These are phyloP conservation scores for Oegoconia quadripuncta DNA, from an alignment of 2,888 invertebrate species.

Conservation along the genomic window DNA sequence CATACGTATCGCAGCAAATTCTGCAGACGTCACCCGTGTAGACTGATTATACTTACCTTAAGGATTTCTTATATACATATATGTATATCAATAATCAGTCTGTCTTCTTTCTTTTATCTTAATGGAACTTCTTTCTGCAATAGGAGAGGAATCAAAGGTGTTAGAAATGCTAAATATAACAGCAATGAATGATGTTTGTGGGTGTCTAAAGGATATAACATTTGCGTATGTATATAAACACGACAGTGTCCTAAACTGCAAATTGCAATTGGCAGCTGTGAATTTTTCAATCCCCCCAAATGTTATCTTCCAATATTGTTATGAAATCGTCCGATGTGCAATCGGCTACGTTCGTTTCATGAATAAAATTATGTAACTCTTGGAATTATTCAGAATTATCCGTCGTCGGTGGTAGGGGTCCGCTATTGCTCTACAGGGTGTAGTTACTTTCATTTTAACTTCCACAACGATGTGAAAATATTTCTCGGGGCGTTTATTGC, in stretches of 20 bases:
- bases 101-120: too few species aligned
- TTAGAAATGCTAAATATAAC: too few species aligned
- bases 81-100: too few species aligned
- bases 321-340: slow-evolving; percentile 45
- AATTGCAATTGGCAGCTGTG: slow-evolving; percentile 20
- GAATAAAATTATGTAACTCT: slow-evolving; percentile 69
- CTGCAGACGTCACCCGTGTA: too few species aligned
- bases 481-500: slow-evolving; percentile 71
- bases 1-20: too few species aligned
- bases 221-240: slow-evolving; percentile 12
- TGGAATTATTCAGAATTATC: slow-evolving; percentile 62
- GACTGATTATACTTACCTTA: too few species aligned
- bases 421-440: slow-evolving; percentile 66
- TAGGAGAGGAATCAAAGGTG: too few species aligned
- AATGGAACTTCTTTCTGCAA: too few species aligned
- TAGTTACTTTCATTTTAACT: slow-evolving; percentile 76
- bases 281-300: slow-evolving; percentile 15
- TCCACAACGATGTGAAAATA: slow-evolving; percentile 77
- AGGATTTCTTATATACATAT: too few species aligned
- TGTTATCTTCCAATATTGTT: slow-evolving; percentile 34
- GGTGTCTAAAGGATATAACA: neutral
- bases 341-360: slow-evolving; percentile 53
- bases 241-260: slow-evolving; percentile 18
- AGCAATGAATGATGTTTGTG: too few species aligned
- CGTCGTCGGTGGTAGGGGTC: slow-evolving; percentile 45